These are phyloP conservation scores for Temnothorax curvispinosus DNA, from an alignment of 1,140 invertebrate species.

Conservation along the genomic window DNA sequence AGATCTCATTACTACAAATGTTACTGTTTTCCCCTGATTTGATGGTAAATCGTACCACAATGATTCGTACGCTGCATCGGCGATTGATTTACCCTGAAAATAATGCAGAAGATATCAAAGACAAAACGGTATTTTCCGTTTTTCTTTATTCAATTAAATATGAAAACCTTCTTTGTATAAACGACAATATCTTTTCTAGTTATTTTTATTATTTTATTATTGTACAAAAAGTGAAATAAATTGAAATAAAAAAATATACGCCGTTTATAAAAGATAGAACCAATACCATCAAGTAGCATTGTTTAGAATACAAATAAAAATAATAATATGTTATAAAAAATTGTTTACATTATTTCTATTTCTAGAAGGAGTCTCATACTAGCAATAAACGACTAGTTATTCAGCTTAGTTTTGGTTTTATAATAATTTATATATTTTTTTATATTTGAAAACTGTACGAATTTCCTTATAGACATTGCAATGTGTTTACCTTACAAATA, in stretches of 20 bases:
- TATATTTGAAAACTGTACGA: no score
- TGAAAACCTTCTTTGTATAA: background rate
- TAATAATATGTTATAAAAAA: no score
- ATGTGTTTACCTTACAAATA: background rate
- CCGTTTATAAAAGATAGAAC: background rate
- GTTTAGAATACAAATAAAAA: no score
- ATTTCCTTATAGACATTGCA: background rate
- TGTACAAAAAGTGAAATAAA: background rate
- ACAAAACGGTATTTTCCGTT: background rate
- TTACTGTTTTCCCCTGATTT: background rate
- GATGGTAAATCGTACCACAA: conserved; percentile 2
- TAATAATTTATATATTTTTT: no score
- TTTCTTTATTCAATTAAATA: background rate
- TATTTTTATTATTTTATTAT: background rate
- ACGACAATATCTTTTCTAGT: no score
- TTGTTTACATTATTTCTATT: no score
- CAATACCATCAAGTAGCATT: no score
- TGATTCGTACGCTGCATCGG: conserved; percentile 4
- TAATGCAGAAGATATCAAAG: background rate
- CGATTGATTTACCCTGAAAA: conserved; percentile 8
- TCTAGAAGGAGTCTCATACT: no score
- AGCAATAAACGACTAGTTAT: no score
- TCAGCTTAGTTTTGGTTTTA: no score
- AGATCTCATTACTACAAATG: conserved; percentile 16
- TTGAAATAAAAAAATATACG: no score